Conservation (phyloP, 1,140 invertebrate species). For the Zaprionus lachaisei region DNA sequence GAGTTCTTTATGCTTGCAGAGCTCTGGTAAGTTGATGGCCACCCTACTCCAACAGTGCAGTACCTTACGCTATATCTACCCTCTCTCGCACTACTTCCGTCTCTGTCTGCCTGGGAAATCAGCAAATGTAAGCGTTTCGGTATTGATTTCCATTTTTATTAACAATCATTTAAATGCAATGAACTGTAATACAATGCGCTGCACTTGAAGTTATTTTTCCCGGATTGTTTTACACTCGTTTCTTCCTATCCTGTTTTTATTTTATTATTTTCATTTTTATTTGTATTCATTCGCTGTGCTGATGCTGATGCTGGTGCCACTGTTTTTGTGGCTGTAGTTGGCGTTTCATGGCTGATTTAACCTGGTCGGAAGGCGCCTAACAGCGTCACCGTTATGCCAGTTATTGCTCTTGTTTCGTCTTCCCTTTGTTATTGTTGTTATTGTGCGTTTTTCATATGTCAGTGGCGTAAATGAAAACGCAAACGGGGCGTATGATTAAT, state of each 20-base stretch:
- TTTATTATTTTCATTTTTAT: slow-evolving; percentile 33
- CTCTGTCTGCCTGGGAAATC: neutral
- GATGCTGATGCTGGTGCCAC: slow-evolving; percentile 29
- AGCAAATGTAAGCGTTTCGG: slow-evolving; percentile 49
- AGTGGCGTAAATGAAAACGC: slow-evolving; percentile 81
- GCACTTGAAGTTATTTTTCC: slow-evolving; percentile 33
- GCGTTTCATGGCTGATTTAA: slow-evolving; percentile 81
- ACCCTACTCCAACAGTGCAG: neutral
- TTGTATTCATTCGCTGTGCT: slow-evolving; percentile 39
- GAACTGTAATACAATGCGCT: slow-evolving; percentile 68
- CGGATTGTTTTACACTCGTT: neutral
- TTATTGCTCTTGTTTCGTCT: slow-evolving; percentile 27
- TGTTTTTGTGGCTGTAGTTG: slow-evolving; percentile 61
- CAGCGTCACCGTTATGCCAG: slow-evolving; percentile 50
- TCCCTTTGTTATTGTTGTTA: slow-evolving; percentile 31
- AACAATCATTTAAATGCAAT: slow-evolving; percentile 81
- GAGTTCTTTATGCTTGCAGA: neutral
- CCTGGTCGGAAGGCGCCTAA: slow-evolving; percentile 61
- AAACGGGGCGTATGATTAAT: slow-evolving; percentile 82
- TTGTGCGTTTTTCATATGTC: slow-evolving; percentile 73
- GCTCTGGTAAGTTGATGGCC: neutral
- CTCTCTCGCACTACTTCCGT: neutral
- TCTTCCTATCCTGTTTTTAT: slow-evolving; percentile 19
- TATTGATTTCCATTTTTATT: slow-evolving; percentile 79
- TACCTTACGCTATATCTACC: neutral